A percentile compares a stretch with the other conserved stretches of the same genome.
Conservation (phyloP, 1,140 invertebrate species). For the Pantala flavescens region DNA sequence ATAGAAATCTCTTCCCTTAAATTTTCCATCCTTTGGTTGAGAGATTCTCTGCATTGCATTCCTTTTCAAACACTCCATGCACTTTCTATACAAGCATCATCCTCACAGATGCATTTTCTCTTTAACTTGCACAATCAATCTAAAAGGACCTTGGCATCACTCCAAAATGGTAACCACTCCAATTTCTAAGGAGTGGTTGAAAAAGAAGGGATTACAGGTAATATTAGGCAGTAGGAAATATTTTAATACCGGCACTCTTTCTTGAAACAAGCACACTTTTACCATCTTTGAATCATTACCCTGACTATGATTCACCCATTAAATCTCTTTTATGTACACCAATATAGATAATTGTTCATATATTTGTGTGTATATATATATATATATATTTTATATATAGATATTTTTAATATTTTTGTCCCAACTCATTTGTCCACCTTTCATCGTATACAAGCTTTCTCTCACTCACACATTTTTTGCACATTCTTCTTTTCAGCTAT, state of each 20-base stretch:
- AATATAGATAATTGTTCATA: too few species aligned
- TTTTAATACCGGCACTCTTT: neutral
- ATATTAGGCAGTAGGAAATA: neutral
- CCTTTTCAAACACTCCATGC: too few species aligned
- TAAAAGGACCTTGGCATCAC: neutral
- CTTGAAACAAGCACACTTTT: neutral
- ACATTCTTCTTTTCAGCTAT: neutral
- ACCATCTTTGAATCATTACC: neutral
- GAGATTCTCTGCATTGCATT: too few species aligned
- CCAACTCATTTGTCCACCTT: neutral
- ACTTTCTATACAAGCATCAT: neutral
- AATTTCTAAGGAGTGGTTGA: neutral
- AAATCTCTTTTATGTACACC: neutral
- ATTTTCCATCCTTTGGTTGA: too few species aligned
- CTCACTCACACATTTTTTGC: neutral
- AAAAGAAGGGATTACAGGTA: neutral
- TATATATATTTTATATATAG: too few species aligned
- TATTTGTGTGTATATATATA: too few species aligned
- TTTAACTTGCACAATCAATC: neutral
- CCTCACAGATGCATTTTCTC: neutral
- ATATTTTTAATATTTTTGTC: neutral
- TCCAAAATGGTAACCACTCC: neutral
- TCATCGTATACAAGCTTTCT: neutral
- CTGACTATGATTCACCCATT: neutral
- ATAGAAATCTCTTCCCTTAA: too few species aligned